Conservation (phyloP, 64 coral and sea anemone genomes). For the Orbicella faveolata region DNA sequence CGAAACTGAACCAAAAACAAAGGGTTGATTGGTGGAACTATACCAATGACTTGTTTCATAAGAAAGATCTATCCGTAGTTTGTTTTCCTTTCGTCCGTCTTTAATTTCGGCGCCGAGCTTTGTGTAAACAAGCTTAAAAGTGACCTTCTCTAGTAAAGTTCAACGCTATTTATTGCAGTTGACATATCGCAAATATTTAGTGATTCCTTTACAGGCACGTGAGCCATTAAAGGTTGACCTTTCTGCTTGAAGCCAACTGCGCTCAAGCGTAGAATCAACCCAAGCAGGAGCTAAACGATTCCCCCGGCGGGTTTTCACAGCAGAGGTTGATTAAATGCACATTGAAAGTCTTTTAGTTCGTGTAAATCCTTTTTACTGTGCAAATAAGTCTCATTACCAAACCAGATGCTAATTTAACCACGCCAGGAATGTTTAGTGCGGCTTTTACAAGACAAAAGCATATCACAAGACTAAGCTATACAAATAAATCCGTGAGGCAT, state of each 20-base stretch:
- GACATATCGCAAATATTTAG: conserved; percentile 32
- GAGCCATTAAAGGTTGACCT: conserved; percentile 26
- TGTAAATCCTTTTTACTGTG: neutral
- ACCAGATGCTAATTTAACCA: conserved; percentile 19
- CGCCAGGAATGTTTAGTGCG: conserved; percentile 14
- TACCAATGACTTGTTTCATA: neutral
- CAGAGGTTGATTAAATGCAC: neutral
- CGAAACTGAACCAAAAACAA: neutral
- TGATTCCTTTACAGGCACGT: neutral
- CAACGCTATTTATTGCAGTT: neutral
- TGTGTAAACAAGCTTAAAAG: conserved; percentile 14
- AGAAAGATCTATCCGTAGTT: conserved; percentile 1
- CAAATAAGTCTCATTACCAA: conserved; percentile 5
- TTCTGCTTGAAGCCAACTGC: neutral
- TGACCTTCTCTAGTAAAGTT: neutral
- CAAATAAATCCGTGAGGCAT: neutral
- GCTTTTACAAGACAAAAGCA: conserved; percentile 12
- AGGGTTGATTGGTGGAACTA: no score
- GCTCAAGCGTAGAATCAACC: neutral
- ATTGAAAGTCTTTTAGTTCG: neutral
- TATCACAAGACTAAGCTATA: neutral
- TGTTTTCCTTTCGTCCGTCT: conserved; percentile 21
- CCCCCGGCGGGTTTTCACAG: neutral
- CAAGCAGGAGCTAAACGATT: neutral
- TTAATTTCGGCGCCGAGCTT: neutral